phyloP scores from a whole-genome alignment of 2,113 vertebrate species.

The Danionella cerebrum region DNA sequence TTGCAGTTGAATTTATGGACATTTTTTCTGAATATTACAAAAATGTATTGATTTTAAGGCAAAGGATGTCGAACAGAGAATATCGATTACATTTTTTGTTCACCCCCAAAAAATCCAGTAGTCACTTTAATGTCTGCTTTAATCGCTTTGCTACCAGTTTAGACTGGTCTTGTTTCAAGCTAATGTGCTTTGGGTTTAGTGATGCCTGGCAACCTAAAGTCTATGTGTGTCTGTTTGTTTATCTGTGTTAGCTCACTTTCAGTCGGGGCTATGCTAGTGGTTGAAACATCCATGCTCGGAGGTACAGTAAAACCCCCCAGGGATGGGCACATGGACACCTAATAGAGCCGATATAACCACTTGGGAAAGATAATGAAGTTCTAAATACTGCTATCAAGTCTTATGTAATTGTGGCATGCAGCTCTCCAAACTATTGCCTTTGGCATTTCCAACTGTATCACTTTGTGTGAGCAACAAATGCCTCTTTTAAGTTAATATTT shows the following conservation, averaged over 20 bases:
- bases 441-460: neutral
- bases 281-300: neutral
- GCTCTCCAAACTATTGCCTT: neutral
- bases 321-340: constrained; percentile 15
- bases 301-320: constrained; percentile 1
- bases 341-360: neutral
- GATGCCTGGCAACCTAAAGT: constrained; percentile 39
- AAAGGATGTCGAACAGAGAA: too few relatives aligned
- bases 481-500: neutral
- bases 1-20: too few relatives aligned
- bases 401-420: neutral
- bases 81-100: too few relatives aligned
- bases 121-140: too few relatives aligned
- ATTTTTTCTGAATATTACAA: too few relatives aligned
- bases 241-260: too few relatives aligned
- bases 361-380: neutral
- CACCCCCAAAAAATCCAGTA: too few relatives aligned
- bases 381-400: neutral
- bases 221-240: constrained; percentile 34
- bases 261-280: constrained; percentile 5
- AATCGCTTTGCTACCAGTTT: too few relatives aligned
- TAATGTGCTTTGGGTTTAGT: neutral
- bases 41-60: too few relatives aligned
- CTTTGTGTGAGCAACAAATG: neutral
- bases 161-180: neutral